phyloP scores from a whole-genome alignment of 2,113 vertebrate species.

The Condylura cristata region DNA sequence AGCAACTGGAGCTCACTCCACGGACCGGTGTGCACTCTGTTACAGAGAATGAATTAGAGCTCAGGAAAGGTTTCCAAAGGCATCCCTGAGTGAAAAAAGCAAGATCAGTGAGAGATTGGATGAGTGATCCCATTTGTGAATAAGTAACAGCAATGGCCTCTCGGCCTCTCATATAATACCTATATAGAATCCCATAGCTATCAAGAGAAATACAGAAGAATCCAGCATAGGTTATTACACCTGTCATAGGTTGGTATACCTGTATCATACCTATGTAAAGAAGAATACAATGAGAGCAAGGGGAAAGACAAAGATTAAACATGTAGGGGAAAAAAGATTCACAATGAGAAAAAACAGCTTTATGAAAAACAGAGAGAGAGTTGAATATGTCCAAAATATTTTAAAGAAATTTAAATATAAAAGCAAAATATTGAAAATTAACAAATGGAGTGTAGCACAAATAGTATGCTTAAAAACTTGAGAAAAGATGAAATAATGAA shows the following conservation, averaged over 20 bases:
- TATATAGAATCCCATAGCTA: neutral
- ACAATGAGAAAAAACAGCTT: neutral
- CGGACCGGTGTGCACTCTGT: neutral
- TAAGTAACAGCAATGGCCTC: neutral
- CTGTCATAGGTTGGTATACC: too few species aligned
- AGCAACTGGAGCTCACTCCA: neutral
- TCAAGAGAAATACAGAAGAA: neutral
- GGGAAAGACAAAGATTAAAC: neutral
- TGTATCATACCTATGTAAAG: neutral
- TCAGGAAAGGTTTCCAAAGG: neutral
- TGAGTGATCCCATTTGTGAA: neutral
- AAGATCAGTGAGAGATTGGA: neutral
- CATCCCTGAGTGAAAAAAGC: neutral
- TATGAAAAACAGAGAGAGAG: neutral
- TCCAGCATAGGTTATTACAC: neutral
- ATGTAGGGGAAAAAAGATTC: accelerated
- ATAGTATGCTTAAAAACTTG: neutral
- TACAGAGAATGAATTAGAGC: neutral
- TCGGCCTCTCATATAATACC: neutral
- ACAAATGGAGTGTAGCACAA: neutral
- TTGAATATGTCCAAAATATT: neutral
- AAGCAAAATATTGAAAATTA: neutral
- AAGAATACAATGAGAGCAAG: neutral
- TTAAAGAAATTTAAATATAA: neutral
- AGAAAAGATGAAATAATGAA: neutral